These are phyloP conservation scores for Polymixis flavicincta DNA, from an alignment of 2,888 invertebrate genomes.

Conservation along the genomic window DNA sequence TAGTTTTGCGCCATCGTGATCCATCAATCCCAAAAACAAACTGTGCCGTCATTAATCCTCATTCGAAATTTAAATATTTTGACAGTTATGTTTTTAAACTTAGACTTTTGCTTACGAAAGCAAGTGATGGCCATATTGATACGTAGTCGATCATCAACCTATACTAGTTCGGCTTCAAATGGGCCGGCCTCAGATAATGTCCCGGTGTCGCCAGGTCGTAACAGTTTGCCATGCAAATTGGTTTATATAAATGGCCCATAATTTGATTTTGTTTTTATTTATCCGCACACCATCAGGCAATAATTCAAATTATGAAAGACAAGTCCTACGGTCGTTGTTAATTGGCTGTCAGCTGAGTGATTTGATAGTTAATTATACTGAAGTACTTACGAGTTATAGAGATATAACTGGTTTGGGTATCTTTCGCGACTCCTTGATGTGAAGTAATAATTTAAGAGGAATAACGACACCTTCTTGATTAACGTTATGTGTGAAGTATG, in stretches of 20 bases:
- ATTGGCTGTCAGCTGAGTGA: slow-evolving; percentile 66
- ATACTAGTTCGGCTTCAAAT: slow-evolving; percentile 53
- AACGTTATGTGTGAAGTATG: slow-evolving; percentile 40
- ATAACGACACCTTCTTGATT: slow-evolving; percentile 50
- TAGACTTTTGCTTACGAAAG: slow-evolving; percentile 37
- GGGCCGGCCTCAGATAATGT: slow-evolving; percentile 58
- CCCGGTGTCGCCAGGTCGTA: slow-evolving; percentile 62
- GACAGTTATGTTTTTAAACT: slow-evolving; percentile 47
- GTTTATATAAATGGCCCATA: slow-evolving; percentile 71
- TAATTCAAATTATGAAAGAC: slow-evolving; percentile 67
- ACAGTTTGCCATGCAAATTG: slow-evolving; percentile 76
- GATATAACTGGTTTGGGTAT: slow-evolving; percentile 64
- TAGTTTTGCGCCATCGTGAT: slow-evolving; percentile 47
- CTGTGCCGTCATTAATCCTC: slow-evolving; percentile 40
- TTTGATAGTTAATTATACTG: slow-evolving; percentile 67
- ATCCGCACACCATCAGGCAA: slow-evolving; percentile 63
- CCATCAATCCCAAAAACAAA: slow-evolving; percentile 54
- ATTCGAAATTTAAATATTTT: slow-evolving; percentile 42
- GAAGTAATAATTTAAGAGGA: slow-evolving; percentile 40
- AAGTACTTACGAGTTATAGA: slow-evolving; percentile 61
- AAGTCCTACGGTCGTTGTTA: slow-evolving; percentile 63
- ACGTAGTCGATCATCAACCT: slow-evolving; percentile 50
- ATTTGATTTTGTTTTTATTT: slow-evolving; percentile 71
- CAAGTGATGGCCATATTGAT: slow-evolving; percentile 43
- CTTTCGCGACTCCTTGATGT: slow-evolving; percentile 56